Percentiles rank a stretch among this genome's conserved stretches.
Evolutionary conservation across 2,888 invertebrate species (phyloP).

Genomic region (Trimorus sp.): DNA sequence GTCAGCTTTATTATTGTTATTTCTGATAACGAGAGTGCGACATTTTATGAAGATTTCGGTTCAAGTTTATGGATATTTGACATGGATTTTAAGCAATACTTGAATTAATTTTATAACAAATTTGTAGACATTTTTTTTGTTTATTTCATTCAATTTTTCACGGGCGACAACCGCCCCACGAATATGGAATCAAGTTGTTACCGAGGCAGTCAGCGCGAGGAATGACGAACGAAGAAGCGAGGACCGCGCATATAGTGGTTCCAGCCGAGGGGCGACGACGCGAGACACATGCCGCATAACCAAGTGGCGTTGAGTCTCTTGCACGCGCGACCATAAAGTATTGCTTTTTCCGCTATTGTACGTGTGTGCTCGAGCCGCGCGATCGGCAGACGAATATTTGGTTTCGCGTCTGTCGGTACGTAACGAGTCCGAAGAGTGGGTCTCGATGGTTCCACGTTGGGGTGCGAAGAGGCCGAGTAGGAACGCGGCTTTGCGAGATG

Average conservation of each 20-base stretch:
- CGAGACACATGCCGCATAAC: slow-evolving; percentile 74
- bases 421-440: slow-evolving; percentile 48
- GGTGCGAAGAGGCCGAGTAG: slow-evolving; percentile 17
- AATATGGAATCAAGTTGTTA: slow-evolving; percentile 80
- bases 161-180: slow-evolving; percentile 75
- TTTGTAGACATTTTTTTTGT: too few relatives aligned
- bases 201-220: slow-evolving; percentile 58
- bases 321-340: slow-evolving; percentile 72
- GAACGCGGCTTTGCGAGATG: slow-evolving; percentile 9
- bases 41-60: too few relatives aligned
- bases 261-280: slow-evolving; percentile 72
- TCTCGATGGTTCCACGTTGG: slow-evolving; percentile 21
- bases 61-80: too few relatives aligned
- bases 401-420: slow-evolving; percentile 18
- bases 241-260: slow-evolving; percentile 70
- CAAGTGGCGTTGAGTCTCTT: slow-evolving; percentile 70
- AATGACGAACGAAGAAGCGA: slow-evolving; percentile 65
- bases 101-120: too few relatives aligned
- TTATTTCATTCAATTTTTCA: slow-evolving; percentile 79
- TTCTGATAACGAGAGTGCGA: too few relatives aligned
- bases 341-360: slow-evolving; percentile 68
- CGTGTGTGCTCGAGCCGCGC: slow-evolving; percentile 28
- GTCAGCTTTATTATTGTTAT: too few relatives aligned
- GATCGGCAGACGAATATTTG: slow-evolving; percentile 60
- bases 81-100: too few relatives aligned